Base-by-base conservation (phyloP, 2,113 vertebrate species). In the Mustela nigripes region DNA sequence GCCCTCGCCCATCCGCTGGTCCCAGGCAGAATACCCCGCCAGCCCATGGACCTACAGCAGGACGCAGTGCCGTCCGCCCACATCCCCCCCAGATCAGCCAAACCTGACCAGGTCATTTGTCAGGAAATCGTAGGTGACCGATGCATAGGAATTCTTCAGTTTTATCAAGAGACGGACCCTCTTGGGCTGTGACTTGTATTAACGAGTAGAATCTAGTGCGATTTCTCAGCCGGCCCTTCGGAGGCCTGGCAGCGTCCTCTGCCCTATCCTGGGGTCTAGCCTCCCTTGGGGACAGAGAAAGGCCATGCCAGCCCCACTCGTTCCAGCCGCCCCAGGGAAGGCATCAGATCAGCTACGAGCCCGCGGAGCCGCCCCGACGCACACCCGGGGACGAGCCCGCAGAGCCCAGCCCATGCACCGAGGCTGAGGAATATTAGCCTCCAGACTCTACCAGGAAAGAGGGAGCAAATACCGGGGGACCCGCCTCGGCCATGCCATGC, bases 331-430 rank as follows among this genome's bases (percentile, higher is more conserved):
- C 12, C 42, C 39, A 45, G 39, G 31, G 19, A 31, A 80, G 48
- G 31, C 11, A 22, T 22, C 2, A 1, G 48, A 12, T 11, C 31
- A n/a, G 31, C 78, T n/a, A 79, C 1, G 2, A 48, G 42, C 14
- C 42, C 0, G 7, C 9, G 7, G 24, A 28, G 42, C 42, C 3
- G 0, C 3, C 39, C 1, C 14, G 16, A 6, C 2, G 2, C 74
- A 28, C 39, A 15, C 12, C 39, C 1, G 21, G 21, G 11, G 12
- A 45, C 1, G 24, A 7, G 6, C 39, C 39, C 1, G 1, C 39
- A 1, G 22, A 19, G 16, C 24, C 56, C 53, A 63, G 6, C 58
- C 48, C 31, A 12, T 16, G 4, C 60, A 21, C 10, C 19, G 5
- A 36, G 24, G 56, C 24, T 63, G 14, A 63, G 65, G 39, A 33